Conservation (phyloP, 1,140 invertebrate genomes). For the Drosophila sucinea region DNA sequence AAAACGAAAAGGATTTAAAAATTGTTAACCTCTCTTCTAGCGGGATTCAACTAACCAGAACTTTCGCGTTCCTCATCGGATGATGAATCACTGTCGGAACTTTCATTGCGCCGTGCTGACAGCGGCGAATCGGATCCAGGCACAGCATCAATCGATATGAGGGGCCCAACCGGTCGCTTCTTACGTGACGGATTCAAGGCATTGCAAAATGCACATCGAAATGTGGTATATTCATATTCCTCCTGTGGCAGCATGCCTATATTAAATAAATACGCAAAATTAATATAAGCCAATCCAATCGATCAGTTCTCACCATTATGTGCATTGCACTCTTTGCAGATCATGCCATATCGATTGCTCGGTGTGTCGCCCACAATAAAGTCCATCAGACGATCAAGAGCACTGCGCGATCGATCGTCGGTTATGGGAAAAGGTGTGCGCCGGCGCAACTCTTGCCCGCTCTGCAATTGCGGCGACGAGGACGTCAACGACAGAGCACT, state of each 20-base stretch:
- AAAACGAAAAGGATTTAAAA: background rate
- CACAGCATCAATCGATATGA: constrained; percentile 44
- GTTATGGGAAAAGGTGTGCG: constrained; percentile 80
- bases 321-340: constrained; percentile 94
- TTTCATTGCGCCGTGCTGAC: constrained; percentile 42
- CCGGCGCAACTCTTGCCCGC: constrained; percentile 71
- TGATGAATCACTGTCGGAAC: constrained; percentile 65
- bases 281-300: background rate
- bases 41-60: constrained; percentile 34
- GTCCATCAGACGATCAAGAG: constrained; percentile 95
- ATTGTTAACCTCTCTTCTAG: no score
- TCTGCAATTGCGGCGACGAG: constrained; percentile 35
- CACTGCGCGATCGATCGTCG: constrained; percentile 85
- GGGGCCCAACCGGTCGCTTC: constrained; percentile 89
- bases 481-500: constrained; percentile 66
- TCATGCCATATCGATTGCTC: constrained; percentile 95
- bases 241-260: constrained; percentile 96
- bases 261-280: constrained; percentile 1
- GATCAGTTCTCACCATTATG: constrained; percentile 90
- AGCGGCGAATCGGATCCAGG: constrained; percentile 24
- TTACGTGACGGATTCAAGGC: constrained; percentile 92
- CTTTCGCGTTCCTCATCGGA: constrained; percentile 62
- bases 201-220: constrained; percentile 94
- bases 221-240: constrained; percentile 97
- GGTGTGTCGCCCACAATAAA: constrained; percentile 98